Evolutionary conservation across 2,888 invertebrate genomes (phyloP).

Genomic region (Stenodema calcarata): DNA sequence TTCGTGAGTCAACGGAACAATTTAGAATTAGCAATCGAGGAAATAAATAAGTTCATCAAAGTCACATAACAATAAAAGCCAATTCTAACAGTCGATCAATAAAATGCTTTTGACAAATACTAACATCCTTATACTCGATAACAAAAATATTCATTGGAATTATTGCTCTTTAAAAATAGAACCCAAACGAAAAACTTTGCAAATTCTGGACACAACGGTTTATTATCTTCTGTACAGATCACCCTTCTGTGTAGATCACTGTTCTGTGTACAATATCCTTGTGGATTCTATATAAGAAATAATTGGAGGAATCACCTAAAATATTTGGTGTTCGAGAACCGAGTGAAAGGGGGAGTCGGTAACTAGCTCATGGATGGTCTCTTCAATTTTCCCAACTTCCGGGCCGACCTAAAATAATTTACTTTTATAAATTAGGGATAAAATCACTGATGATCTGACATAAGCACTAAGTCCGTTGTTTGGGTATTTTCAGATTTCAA

Average conservation of each 20-base stretch:
- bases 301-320: no score
- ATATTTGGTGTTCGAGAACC: no score
- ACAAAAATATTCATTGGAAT: constrained; percentile 11
- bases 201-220: no score
- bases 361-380: no score
- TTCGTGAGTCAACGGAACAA: not conserved
- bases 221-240: no score
- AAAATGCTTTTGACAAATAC: constrained; percentile 25
- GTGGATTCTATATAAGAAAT: no score
- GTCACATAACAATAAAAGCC: not conserved
- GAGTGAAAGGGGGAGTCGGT: not conserved
- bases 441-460: no score
- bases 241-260: no score
- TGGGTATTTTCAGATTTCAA: no score
- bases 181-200: not conserved
- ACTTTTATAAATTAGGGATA: not conserved
- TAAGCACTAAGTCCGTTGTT: no score
- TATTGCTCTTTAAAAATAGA: constrained; percentile 36
- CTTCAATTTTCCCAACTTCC: no score
- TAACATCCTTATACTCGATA: constrained; percentile 27
- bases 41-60: not conserved
- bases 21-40: not conserved
- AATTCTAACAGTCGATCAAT: constrained; percentile 7
- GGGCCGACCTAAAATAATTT: not conserved
- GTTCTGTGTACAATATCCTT: no score